Evolutionary conservation across 2,113 vertebrate genomes (phyloP).

Genomic region (Seriola quinqueradiata): DNA sequence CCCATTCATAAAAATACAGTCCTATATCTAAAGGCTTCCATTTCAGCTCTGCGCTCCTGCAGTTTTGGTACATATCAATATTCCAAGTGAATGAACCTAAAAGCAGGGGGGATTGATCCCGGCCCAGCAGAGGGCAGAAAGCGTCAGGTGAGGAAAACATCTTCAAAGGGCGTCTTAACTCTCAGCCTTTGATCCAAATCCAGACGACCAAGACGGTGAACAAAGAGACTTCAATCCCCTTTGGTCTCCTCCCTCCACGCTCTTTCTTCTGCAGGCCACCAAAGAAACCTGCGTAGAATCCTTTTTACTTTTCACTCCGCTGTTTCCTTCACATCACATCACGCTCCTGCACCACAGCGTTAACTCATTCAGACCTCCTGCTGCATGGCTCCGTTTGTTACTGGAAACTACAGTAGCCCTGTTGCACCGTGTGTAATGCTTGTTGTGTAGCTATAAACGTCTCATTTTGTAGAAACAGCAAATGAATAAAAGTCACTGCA

Average conservation of each 20-base stretch:
- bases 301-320: constrained; percentile 12
- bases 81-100: not conserved
- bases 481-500: too few relatives aligned
- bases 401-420: not conserved
- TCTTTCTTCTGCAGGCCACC: constrained; percentile 18
- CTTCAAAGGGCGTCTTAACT: constrained; percentile 75
- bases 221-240: constrained; percentile 54
- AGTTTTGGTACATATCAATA: not conserved
- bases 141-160: constrained; percentile 60
- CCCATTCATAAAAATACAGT: not conserved
- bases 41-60: not conserved
- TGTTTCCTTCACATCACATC: constrained; percentile 3
- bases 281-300: constrained; percentile 21
- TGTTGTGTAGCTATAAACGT: not conserved
- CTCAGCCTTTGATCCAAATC: constrained; percentile 74
- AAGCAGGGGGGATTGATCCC: not conserved
- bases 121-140: constrained; percentile 29
- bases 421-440: not conserved
- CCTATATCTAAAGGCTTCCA: constrained; percentile 1
- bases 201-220: constrained; percentile 44
- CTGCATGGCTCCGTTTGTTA: not conserved
- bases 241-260: constrained; percentile 15
- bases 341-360: not conserved
- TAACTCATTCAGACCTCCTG: not conserved
- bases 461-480: not conserved